Evolutionary conservation across 2,888 invertebrate genomes (phyloP).

Genomic region (Caenorhabditis sp.): DNA sequence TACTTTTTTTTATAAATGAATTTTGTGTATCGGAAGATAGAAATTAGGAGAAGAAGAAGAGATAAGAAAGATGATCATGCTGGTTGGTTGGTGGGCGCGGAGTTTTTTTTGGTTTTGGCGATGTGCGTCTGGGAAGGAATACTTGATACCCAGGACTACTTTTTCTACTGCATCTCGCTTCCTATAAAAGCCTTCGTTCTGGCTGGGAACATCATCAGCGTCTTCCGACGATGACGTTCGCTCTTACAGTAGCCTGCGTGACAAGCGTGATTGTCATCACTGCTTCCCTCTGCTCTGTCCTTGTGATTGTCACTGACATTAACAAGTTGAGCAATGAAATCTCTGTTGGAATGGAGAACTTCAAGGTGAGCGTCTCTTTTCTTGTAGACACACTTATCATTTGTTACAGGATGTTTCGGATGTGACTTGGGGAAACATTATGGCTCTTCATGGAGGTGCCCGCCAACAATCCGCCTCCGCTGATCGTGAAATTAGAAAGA

Average conservation of each 20-base stretch:
- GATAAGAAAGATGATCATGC: slow-evolving; percentile 12
- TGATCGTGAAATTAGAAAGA: slow-evolving; percentile 30
- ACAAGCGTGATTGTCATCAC: slow-evolving; percentile 54
- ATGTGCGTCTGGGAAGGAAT: slow-evolving; percentile 37
- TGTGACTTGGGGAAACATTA: slow-evolving; percentile 62
- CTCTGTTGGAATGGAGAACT: slow-evolving; percentile 59
- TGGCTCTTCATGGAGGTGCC: slow-evolving; percentile 49
- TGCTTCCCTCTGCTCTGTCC: slow-evolving; percentile 57
- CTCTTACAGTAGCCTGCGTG: slow-evolving; percentile 60
- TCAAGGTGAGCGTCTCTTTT: slow-evolving; percentile 47
- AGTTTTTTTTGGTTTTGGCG: slow-evolving; percentile 37
- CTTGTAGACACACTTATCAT: background rate
- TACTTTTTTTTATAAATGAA: background rate
- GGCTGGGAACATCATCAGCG: slow-evolving; percentile 13
- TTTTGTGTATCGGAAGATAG: too few species aligned
- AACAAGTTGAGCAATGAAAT: slow-evolving; percentile 62
- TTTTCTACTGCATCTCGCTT: slow-evolving; percentile 9
- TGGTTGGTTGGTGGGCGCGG: too few species aligned
- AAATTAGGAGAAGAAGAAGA: background rate
- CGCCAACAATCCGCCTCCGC: slow-evolving; percentile 21
- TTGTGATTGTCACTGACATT: slow-evolving; percentile 64
- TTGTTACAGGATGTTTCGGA: slow-evolving; percentile 58
- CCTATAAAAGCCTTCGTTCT: slow-evolving; percentile 36
- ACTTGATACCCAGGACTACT: slow-evolving; percentile 48
- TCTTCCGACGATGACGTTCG: slow-evolving; percentile 57